Percentiles rank a stretch among this genome's conserved stretches.
These are phyloP conservation scores for Drosophila lacertosa DNA, from an alignment of 1,140 invertebrate genomes.

Conservation along the genomic window DNA sequence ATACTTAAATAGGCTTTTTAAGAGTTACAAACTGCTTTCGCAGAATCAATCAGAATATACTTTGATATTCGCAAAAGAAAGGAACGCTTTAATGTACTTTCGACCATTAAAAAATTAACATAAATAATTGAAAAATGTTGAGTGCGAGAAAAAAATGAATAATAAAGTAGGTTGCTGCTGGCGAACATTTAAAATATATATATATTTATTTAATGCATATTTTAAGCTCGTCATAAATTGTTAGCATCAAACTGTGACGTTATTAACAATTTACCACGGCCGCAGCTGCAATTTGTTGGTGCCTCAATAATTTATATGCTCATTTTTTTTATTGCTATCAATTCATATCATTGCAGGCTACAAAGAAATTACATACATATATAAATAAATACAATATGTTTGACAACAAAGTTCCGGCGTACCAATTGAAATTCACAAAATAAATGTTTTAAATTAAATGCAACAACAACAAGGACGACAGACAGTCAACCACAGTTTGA, in stretches of 20 bases:
- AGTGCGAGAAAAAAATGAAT: constrained; percentile 18
- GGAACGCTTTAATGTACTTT: constrained; percentile 12
- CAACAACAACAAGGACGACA: not conserved
- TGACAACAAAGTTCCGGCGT: constrained; percentile 74
- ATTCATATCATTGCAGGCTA: constrained; percentile 58
- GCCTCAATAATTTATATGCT: constrained; percentile 58
- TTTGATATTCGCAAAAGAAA: not conserved
- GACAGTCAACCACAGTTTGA: constrained; percentile 49
- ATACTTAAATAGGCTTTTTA: too few species aligned
- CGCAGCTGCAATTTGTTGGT: constrained; percentile 51
- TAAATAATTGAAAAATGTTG: constrained; percentile 66
- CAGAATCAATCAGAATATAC: not conserved
- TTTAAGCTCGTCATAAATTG: constrained; percentile 73
- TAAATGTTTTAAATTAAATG: constrained; percentile 50
- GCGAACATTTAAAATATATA: constrained; percentile 18
- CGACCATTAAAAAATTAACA: constrained; percentile 69
- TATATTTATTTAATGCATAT: constrained; percentile 54
- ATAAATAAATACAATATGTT: constrained; percentile 66
- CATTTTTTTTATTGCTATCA: constrained; percentile 30
- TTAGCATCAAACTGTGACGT: constrained; percentile 49
- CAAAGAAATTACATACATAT: constrained; percentile 30
- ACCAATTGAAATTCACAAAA: constrained; percentile 58
- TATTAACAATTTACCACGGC: constrained; percentile 68
- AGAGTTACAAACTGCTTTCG: not conserved
- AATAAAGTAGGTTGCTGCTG: constrained; percentile 8